phyloP scores from a whole-genome alignment of 2,797 vertebrate genomes.

The Melanotaenia trifasciata region DNA sequence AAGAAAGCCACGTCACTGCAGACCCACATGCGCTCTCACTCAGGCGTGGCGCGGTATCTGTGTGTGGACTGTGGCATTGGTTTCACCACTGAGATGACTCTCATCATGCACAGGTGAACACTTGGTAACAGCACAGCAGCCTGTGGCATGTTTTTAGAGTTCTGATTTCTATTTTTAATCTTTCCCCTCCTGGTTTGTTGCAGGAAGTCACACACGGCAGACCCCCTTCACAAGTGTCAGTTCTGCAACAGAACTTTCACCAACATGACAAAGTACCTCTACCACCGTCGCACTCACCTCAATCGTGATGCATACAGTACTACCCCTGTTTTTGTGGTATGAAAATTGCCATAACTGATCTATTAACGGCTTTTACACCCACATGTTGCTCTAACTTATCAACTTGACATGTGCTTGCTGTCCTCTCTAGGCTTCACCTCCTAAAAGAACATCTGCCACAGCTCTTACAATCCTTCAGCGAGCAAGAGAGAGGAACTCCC shows the following conservation, averaged over 20 bases:
- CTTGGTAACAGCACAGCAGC: neutral
- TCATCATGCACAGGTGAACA: constrained; percentile 89
- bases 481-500: constrained; percentile 72
- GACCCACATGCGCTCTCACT: constrained; percentile 91
- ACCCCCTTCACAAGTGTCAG: constrained; percentile 91
- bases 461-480: constrained; percentile 81
- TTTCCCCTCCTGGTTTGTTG: constrained; percentile 14
- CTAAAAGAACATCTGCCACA: constrained; percentile 66
- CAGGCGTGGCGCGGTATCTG: constrained; percentile 89
- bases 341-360: neutral
- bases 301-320: constrained; percentile 55
- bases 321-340: constrained; percentile 67
- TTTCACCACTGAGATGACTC: constrained; percentile 91
- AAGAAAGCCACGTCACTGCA: constrained; percentile 90
- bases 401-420: neutral
- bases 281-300: constrained; percentile 89
- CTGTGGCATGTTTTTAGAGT: accelerated
- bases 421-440: constrained; percentile 64
- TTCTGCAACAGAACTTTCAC: constrained; percentile 92
- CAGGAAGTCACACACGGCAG: constrained; percentile 89
- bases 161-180: neutral
- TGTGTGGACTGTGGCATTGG: constrained; percentile 93
- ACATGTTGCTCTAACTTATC: neutral
- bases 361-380: neutral
- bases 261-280: constrained; percentile 96